These are phyloP conservation scores for Sarcophaga caerulescens DNA, from an alignment of 2,888 invertebrate genomes.

Conservation along the genomic window DNA sequence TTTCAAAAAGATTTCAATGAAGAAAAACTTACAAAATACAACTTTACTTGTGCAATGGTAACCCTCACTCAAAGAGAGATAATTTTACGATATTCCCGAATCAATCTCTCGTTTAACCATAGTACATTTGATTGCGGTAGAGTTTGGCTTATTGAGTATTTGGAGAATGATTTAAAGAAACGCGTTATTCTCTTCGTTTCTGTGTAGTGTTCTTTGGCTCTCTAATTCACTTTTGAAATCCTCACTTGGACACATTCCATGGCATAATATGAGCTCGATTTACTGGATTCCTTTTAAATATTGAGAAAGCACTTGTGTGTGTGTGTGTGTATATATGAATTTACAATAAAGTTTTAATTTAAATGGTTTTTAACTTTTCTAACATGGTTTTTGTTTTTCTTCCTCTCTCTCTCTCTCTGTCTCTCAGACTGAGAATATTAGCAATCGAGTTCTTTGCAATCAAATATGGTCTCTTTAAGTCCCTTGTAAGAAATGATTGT, in stretches of 20 bases:
- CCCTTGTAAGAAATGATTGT: not conserved
- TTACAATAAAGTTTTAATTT: too few species aligned
- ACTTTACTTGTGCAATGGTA: too few species aligned
- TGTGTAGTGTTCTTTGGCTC: conserved; percentile 22
- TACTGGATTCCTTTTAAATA: conserved; percentile 75
- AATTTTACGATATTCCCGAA: too few species aligned
- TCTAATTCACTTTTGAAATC: conserved; percentile 77
- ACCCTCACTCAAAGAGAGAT: too few species aligned
- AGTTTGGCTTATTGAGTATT: not conserved
- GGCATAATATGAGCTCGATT: conserved; percentile 80
- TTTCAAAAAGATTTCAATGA: too few species aligned
- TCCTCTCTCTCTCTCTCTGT: not conserved
- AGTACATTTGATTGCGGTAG: too few species aligned
- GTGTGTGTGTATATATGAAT: too few species aligned
- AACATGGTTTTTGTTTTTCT: not conserved
- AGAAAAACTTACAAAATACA: too few species aligned
- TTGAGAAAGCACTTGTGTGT: too few species aligned
- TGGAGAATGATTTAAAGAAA: conserved; percentile 52
- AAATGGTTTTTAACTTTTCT: too few species aligned
- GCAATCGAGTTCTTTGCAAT: conserved; percentile 24
- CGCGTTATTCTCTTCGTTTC: conserved; percentile 40
- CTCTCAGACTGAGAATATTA: not conserved
- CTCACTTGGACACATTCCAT: conserved; percentile 80
- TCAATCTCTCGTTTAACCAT: too few species aligned
- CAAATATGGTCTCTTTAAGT: too few species aligned